phyloP scores from a whole-genome alignment of 2,797 vertebrate genomes.

The Enoplosus armatus region DNA sequence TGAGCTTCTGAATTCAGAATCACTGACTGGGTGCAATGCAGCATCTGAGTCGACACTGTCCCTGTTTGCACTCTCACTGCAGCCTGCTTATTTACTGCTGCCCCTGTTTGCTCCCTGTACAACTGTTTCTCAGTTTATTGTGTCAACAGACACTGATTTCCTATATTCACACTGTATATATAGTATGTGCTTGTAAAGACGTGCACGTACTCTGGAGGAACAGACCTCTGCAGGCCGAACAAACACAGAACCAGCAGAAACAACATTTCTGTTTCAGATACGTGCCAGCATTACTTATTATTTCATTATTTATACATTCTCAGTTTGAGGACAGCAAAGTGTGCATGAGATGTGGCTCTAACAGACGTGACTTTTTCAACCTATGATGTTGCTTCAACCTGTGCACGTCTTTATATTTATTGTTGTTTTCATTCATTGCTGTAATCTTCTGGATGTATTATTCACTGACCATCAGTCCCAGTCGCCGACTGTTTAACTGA shows the following conservation, averaged over 20 bases:
- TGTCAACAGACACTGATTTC: not conserved
- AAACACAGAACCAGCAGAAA: no score
- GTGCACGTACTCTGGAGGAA: not conserved
- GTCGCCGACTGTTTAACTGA: no score
- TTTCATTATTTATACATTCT: no score
- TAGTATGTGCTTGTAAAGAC: not conserved
- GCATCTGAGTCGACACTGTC: not conserved
- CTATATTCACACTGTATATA: not conserved
- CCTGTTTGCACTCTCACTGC: conserved; percentile 15
- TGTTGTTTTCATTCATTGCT: not conserved
- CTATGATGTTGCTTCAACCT: no score
- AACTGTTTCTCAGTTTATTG: not conserved
- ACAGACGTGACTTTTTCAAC: no score
- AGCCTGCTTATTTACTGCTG: not conserved
- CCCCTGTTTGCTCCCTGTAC: not conserved
- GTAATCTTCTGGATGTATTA: not conserved
- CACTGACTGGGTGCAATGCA: not conserved
- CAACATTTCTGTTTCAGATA: no score
- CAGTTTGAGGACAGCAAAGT: no score
- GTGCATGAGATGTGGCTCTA: no score
- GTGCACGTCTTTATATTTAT: not conserved
- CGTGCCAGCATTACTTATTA: no score
- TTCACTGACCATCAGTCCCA: no score
- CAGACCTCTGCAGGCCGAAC: conserved; percentile 1
- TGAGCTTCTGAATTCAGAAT: not conserved